phyloP scores from a whole-genome alignment of 1,140 invertebrate species.

The Glossosoma conforme region DNA sequence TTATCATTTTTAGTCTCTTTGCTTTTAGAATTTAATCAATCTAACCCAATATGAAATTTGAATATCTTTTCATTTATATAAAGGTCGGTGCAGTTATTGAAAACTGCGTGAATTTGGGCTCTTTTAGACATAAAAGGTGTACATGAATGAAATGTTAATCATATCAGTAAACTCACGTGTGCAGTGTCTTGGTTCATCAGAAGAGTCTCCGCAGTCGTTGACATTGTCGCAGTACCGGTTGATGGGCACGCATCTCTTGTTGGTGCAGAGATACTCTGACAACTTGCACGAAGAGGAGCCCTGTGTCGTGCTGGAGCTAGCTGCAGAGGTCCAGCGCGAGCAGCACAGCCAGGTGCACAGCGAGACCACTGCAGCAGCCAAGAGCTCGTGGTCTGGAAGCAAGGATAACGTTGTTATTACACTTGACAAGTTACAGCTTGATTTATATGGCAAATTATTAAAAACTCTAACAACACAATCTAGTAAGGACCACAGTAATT shows the following conservation, averaged over 20 bases:
- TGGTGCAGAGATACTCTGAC: constrained; percentile 75
- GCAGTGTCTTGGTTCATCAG: constrained; percentile 79
- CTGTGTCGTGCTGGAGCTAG: too few species aligned
- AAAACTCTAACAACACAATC: too few species aligned
- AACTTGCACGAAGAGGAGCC: constrained; percentile 68
- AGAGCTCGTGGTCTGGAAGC: too few species aligned
- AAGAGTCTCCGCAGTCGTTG: constrained; percentile 80
- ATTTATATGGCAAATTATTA: too few species aligned
- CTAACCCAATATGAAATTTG: too few species aligned
- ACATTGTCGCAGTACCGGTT: constrained; percentile 78
- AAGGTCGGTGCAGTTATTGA: not conserved
- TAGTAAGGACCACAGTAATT: too few species aligned
- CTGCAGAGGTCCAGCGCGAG: constrained; percentile 1
- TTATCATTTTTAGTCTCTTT: too few species aligned
- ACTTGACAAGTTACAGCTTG: too few species aligned
- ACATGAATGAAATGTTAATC: not conserved
- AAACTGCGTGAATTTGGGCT: not conserved
- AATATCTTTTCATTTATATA: too few species aligned
- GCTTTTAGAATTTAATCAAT: too few species aligned
- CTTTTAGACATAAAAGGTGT: not conserved
- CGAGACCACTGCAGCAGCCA: not conserved
- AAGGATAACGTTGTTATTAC: too few species aligned
- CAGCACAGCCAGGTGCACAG: not conserved
- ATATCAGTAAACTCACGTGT: constrained; percentile 66
- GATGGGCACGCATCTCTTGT: constrained; percentile 72